A percentile compares a stretch with the other conserved stretches of the same genome.
Conservation (phyloP, 2,797 vertebrate genomes). For the Leptatherina wallacei region DNA sequence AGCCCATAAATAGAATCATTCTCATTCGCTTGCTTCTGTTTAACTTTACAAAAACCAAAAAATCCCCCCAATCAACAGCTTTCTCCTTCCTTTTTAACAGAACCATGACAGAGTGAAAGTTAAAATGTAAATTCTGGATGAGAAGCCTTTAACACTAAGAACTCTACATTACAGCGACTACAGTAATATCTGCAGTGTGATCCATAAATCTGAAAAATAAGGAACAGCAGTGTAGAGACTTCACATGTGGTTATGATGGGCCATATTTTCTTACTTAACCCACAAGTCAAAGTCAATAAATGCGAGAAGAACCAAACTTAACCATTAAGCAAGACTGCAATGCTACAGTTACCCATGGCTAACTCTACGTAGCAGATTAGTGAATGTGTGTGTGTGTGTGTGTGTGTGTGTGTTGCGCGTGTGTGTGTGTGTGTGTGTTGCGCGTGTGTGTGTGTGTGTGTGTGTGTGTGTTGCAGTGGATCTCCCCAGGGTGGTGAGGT, state of each 20-base stretch:
- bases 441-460: not conserved
- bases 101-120: conserved; percentile 8
- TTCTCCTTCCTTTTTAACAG: not conserved
- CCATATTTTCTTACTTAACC: conserved; percentile 65
- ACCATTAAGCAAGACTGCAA: conserved; percentile 42
- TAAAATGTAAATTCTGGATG: not conserved
- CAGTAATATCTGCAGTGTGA: conserved; percentile 30
- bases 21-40: not conserved
- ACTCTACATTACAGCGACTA: conserved; percentile 21
- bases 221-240: conserved; percentile 55
- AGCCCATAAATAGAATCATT: conserved; percentile 4
- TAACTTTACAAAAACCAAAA: conserved; percentile 5
- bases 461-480: conserved; percentile 19
- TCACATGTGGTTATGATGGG: conserved; percentile 67
- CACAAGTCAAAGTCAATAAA: conserved; percentile 73
- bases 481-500: conserved; percentile 39
- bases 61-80: not conserved
- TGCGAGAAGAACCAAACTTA: conserved; percentile 48
- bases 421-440: conserved; percentile 10
- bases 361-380: not conserved
- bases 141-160: conserved; percentile 20
- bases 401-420: conserved; percentile 8
- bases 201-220: conserved; percentile 56
- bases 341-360: conserved; percentile 24
- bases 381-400: conserved; percentile 3